Evolutionary conservation across 2,888 invertebrate genomes (phyloP), one percentile per base, ranked within the genome.

Genomic region (Epicampocera succincta): DNA sequence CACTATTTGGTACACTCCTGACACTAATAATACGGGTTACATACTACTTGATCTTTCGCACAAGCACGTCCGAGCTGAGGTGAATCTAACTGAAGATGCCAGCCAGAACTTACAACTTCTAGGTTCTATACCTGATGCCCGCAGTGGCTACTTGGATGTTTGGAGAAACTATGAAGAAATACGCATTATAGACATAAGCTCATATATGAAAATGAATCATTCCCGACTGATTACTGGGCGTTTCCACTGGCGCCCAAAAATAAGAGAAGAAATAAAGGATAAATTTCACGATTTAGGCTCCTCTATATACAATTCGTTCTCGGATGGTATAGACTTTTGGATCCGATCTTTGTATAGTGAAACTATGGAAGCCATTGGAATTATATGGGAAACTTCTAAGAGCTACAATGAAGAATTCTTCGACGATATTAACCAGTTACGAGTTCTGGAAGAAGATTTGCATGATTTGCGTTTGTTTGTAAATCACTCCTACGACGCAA

Each of bases 101-200:
- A 92, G 92, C 11, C 93, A 94, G 88, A 94, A 93, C 86, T 88
- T 94, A 5, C 94, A 95, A 88, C 93, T 96, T 92, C 93, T 95
- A 71, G 96, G 96, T 1, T 92, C 92, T 78, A 95, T 96, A 84
- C 94, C 95, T 0, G 96, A 97, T 88, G 93, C 95, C 0, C 92
- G 96, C 42, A 96, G 95, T 83, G 95, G 94, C 0, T 92, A 93
- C 83, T 93, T 96, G 85, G 94, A 96, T 88, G 93, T 96, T 12
- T 96, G 96, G 96, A 93, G 96, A 46, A 94, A 96, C 85, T 96
- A 95, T 87, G 96, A 96, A 84, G 96, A 96, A 89, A 94, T 95
- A 85, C 93, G 93, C 2, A 93, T 96, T 50, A 94, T 95, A 3
- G 97, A 97, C 90, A 91, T 96, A 21, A 93, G 94, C 3, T 96